Evolutionary conservation across 2,888 invertebrate species (phyloP).

Genomic region (Drosophila yooni): DNA sequence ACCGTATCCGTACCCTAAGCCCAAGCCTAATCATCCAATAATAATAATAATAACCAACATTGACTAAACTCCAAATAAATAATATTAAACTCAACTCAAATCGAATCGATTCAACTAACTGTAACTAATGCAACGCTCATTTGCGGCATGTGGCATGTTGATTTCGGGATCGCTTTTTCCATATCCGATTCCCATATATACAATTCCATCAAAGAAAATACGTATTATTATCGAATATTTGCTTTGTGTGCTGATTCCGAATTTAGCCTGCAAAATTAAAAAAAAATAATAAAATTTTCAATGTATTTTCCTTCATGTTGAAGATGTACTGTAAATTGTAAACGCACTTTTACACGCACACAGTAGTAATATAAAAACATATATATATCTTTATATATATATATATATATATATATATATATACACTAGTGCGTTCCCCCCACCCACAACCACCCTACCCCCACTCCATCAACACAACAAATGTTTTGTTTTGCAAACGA

Average conservation of each 20-base stretch:
- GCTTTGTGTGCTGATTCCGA: neutral
- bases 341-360: neutral
- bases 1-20: constrained; percentile 14
- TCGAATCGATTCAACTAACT: constrained; percentile 20
- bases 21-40: constrained; percentile 5
- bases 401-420: neutral
- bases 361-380: neutral
- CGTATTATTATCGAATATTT: neutral
- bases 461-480: neutral
- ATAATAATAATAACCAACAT: constrained; percentile 2
- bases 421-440: neutral
- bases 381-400: neutral
- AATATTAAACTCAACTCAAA: constrained; percentile 5
- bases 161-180: constrained; percentile 8
- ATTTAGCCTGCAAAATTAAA: neutral
- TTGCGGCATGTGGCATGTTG: constrained; percentile 47
- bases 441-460: neutral
- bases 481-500: constrained; percentile 1
- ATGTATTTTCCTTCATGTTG: neutral
- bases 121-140: constrained; percentile 10
- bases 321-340: neutral
- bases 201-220: neutral
- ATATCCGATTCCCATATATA: constrained; percentile 6
- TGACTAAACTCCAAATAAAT: neutral
- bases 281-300: neutral